Conservation (phyloP, 1,140 invertebrate genomes). For the Rhopalosiphum maidis region DNA sequence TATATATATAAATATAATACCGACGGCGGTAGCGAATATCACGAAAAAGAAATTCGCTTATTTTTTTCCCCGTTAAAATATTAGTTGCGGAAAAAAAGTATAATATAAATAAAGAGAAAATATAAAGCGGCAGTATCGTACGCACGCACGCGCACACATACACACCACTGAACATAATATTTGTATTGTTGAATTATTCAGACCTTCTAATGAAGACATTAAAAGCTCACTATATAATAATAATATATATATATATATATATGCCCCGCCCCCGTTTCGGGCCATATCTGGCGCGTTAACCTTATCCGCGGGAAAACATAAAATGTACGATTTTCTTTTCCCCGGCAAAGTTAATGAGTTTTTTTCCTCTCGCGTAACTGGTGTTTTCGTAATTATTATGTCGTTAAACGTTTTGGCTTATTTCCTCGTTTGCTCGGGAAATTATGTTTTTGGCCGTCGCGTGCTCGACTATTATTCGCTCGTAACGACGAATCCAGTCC, state of each 20-base stretch:
- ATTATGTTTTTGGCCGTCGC: neutral
- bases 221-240: constrained; percentile 17
- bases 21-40: constrained; percentile 11
- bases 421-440: neutral
- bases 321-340: constrained; percentile 21
- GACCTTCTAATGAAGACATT: constrained; percentile 33
- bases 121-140: neutral
- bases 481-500: neutral
- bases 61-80: neutral
- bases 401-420: constrained; percentile 25
- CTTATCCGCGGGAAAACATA: neutral
- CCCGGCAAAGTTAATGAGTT: neutral
- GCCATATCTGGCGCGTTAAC: neutral
- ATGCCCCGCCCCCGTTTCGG: neutral
- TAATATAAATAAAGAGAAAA: neutral
- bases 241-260: neutral
- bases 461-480: neutral
- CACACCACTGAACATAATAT: neutral
- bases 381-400: constrained; percentile 10
- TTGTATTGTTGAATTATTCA: constrained; percentile 29
- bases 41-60: neutral
- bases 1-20: neutral
- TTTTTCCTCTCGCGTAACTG: neutral
- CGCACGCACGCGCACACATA: neutral
- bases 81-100: neutral